Conservation (phyloP, 1,140 invertebrate genomes). For the Lepidostoma basale region DNA sequence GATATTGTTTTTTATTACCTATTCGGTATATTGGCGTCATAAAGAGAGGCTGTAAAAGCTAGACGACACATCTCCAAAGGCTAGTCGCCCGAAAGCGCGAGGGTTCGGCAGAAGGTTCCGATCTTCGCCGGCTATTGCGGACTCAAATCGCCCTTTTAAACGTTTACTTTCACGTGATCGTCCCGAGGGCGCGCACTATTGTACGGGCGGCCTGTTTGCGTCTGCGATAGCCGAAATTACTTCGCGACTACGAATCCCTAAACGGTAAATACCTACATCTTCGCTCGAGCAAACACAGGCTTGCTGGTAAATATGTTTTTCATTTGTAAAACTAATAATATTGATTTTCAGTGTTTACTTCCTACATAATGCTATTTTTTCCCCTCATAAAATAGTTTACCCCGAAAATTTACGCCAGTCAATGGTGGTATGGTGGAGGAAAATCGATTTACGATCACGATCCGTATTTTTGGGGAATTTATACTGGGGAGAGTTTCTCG, state of each 20-base stretch:
- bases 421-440: too few species aligned
- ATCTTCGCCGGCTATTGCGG: conserved; percentile 25
- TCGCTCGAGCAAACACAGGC: not conserved
- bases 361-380: too few species aligned
- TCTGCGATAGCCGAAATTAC: conserved; percentile 14
- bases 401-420: too few species aligned
- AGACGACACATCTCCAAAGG: conserved; percentile 41
- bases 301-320: not conserved
- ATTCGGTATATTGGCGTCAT: conserved; percentile 45
- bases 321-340: too few species aligned
- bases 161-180: conserved; percentile 25
- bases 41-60: conserved; percentile 42
- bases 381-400: too few species aligned
- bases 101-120: conserved; percentile 9
- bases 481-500: too few species aligned
- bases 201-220: conserved; percentile 3
- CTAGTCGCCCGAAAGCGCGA: not conserved
- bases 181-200: conserved; percentile 25
- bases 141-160: conserved; percentile 26
- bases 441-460: too few species aligned
- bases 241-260: conserved; percentile 8
- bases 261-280: conserved; percentile 8
- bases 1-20: conserved; percentile 47
- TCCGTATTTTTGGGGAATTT: too few species aligned
- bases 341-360: too few species aligned